A percentile compares a stretch with the other conserved stretches of the same genome.
phyloP scores from a whole-genome alignment of 2,888 invertebrate genomes.

The Mesorhabditis spiculigera region DNA sequence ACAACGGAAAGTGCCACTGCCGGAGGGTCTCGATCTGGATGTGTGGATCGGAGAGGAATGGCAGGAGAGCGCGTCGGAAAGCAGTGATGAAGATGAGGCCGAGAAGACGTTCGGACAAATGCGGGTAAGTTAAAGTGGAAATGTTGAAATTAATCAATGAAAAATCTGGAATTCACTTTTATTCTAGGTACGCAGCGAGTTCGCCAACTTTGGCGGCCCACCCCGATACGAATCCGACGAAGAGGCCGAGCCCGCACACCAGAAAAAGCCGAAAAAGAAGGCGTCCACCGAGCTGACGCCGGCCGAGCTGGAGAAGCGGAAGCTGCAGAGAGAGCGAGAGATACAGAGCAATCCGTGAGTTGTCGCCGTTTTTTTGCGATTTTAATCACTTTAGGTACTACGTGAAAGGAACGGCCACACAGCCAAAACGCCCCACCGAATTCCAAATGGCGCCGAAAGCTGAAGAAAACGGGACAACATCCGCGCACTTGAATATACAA shows the following conservation, averaged over 20 bases:
- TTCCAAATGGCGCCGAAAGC: slow-evolving; percentile 28
- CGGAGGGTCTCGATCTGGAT: slow-evolving; percentile 84
- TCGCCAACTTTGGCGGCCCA: slow-evolving; percentile 13
- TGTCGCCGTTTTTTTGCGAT: slow-evolving; percentile 68
- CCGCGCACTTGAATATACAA: slow-evolving; percentile 77
- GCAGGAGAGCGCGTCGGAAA: slow-evolving; percentile 60
- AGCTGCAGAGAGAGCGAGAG: slow-evolving; percentile 67
- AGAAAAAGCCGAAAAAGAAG: slow-evolving; percentile 16
- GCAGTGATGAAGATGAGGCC: slow-evolving; percentile 50
- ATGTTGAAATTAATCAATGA: background rate
- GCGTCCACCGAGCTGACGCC: slow-evolving; percentile 68
- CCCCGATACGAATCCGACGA: slow-evolving; percentile 18
- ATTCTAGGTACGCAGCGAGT: slow-evolving; percentile 13
- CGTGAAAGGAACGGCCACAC: slow-evolving; percentile 25
- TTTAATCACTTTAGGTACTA: background rate
- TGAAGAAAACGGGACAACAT: slow-evolving; percentile 25
- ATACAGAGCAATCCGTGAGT: slow-evolving; percentile 96
- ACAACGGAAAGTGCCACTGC: slow-evolving; percentile 92
- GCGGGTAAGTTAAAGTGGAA: background rate
- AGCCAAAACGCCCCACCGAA: slow-evolving; percentile 33
- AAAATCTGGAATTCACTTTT: too few relatives aligned
- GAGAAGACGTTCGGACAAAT: slow-evolving; percentile 33
- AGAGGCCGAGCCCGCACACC: slow-evolving; percentile 18
- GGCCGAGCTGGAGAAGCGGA: slow-evolving; percentile 26
- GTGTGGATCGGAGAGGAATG: slow-evolving; percentile 86